Conservation (phyloP, 2,888 invertebrate species). For the Piscicola geometra region DNA sequence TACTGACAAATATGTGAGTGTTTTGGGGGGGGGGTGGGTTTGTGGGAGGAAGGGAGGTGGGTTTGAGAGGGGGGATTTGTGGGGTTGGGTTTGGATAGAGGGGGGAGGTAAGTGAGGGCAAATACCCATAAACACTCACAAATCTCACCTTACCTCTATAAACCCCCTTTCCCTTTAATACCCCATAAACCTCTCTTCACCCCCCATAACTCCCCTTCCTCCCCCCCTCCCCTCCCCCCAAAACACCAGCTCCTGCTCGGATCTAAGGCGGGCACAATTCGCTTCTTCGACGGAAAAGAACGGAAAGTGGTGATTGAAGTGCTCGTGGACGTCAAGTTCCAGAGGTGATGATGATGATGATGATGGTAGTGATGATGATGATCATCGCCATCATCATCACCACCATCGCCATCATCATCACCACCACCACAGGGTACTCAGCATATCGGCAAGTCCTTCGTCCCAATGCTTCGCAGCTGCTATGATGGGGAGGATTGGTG, state of each 20-base stretch:
- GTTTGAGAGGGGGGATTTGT: too few species aligned
- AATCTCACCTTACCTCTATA: too few species aligned
- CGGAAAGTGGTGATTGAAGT: constrained; percentile 62
- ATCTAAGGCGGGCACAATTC: constrained; percentile 60
- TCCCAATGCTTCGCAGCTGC: not conserved
- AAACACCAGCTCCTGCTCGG: constrained; percentile 60
- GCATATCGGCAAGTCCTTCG: not conserved
- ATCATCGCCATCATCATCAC: not conserved
- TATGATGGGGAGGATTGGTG: not conserved
- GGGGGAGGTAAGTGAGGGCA: too few species aligned
- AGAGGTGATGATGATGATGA: constrained; percentile 44
- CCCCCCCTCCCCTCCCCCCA: too few species aligned
- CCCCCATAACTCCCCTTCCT: too few species aligned
- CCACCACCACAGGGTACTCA: not conserved
- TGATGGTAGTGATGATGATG: not conserved
- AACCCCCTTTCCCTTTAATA: too few species aligned
- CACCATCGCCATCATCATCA: not conserved
- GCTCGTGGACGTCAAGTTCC: constrained; percentile 49
- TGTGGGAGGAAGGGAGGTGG: too few species aligned
- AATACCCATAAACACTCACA: too few species aligned
- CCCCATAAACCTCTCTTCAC: too few species aligned
- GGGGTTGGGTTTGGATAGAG: too few species aligned
- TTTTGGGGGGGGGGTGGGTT: not conserved
- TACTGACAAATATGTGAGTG: constrained; percentile 60
- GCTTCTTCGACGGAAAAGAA: constrained; percentile 63